Evolutionary conservation across 2,888 invertebrate species (phyloP), one percentile per base, ranked within the genome.

Genomic region (Epinotia nisella): DNA sequence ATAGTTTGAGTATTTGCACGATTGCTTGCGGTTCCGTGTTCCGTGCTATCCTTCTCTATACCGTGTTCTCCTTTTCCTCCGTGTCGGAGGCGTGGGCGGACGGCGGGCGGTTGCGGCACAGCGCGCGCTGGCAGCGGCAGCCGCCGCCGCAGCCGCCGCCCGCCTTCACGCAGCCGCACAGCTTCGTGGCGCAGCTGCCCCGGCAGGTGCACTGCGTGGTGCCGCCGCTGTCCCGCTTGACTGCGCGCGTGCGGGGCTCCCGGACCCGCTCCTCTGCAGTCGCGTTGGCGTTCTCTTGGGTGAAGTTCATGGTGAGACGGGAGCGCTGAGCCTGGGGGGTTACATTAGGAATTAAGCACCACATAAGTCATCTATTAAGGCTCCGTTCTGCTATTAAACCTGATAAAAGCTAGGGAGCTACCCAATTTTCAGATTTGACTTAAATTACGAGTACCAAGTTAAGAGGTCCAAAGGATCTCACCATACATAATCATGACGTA

Each of bases 161-260:
- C 1, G 91, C 81, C 86, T 95, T 95, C 5, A 94, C 91, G 76
- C 96, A 96, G 19, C 94, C 92, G 84, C 96, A 96, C 67, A 94
- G 81, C 80, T 94, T 93, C 45, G 92, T 94, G 73, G 89, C 83
- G 80, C 96, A 96, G 61, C 91, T 90, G 2, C 95, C 94, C 82
- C 95, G 95, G 77, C 96, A 96, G 0, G 88, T 84, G 86, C 96
- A 96, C 81, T 94, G 94, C n/a, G 94, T 82, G 0, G 94, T 85
- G 1, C 95, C 95, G 80, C 95, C 95, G 2, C 93, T 94, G 55
- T 91, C 87, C 39, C 96, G 92, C 85, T 96, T 96, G 0, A 85
- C 58, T 0, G 86, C 87, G 17, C 86, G 81, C 15, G 35, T 0
- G 7, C 74, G 4, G 35, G 68, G 35, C 56, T 69, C 67, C 39